Percentiles rank a stretch among this genome's conserved stretches.
phyloP scores from a whole-genome alignment of 1,140 invertebrate species.

The Pollicipes pollicipes region DNA sequence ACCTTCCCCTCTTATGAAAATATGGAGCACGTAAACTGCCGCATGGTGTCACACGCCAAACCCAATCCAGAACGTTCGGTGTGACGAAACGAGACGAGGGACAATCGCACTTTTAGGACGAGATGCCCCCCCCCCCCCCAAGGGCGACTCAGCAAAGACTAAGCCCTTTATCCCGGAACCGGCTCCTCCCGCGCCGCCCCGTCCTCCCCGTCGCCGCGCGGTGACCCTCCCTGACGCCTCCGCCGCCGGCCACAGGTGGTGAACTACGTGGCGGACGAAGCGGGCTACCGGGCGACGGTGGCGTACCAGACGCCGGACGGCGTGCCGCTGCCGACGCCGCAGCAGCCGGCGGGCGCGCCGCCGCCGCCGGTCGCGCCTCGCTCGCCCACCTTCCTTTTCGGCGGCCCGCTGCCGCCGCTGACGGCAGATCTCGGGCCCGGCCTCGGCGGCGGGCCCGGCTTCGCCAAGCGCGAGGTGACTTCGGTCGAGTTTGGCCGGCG shows the following conservation, averaged over 20 bases:
- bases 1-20: too few relatives aligned
- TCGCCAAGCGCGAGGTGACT: neutral
- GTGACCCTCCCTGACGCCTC: too few relatives aligned
- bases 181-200: too few relatives aligned
- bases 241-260: slow-evolving; percentile 19
- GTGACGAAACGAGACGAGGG: too few relatives aligned
- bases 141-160: too few relatives aligned
- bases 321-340: neutral
- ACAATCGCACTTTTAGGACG: too few relatives aligned
- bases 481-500: neutral
- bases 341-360: neutral
- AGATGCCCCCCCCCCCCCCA: too few relatives aligned
- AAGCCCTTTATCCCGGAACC: too few relatives aligned
- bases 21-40: too few relatives aligned
- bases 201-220: too few relatives aligned
- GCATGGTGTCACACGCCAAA: too few relatives aligned
- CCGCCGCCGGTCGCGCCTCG: neutral
- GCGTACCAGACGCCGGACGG: slow-evolving; percentile 17
- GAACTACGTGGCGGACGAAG: slow-evolving; percentile 24
- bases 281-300: slow-evolving; percentile 23
- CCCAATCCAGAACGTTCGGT: too few relatives aligned
- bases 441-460: neutral
- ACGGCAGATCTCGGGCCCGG: neutral
- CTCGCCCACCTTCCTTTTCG: neutral
- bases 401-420: neutral